Conservation (phyloP, 2,888 invertebrate genomes). For the Cordilura impudica region DNA sequence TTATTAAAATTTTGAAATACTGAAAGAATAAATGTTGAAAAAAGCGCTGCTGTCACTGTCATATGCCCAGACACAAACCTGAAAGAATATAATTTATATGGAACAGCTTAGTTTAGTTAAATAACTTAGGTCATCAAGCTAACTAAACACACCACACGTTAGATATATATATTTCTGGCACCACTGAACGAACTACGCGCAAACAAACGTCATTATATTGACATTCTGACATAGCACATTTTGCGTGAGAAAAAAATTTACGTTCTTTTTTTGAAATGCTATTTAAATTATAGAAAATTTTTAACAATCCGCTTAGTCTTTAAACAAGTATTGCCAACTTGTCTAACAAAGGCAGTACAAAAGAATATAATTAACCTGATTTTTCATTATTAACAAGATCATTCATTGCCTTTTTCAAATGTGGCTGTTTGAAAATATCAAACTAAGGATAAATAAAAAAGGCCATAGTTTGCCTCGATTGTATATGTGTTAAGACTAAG, state of each 20-base stretch:
- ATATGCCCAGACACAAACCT: background rate
- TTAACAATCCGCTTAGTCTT: constrained; percentile 20
- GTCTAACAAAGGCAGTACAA: constrained; percentile 96
- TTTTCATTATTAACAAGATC: constrained; percentile 96
- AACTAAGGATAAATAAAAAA: constrained; percentile 95
- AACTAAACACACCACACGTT: constrained; percentile 5
- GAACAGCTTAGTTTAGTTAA: no score
- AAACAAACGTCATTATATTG: constrained; percentile 19
- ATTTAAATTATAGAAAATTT: constrained; percentile 35
- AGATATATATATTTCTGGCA: background rate
- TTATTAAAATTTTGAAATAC: background rate
- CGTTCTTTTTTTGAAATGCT: constrained; percentile 61
- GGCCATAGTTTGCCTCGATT: constrained; percentile 99
- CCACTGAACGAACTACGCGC: constrained; percentile 9
- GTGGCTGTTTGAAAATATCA: constrained; percentile 98
- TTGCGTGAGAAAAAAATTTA: constrained; percentile 15
- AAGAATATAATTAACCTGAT: constrained; percentile 99
- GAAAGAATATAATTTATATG: no score
- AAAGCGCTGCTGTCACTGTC: no score
- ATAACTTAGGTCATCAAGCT: no score
- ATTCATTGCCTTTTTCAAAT: constrained; percentile 97
- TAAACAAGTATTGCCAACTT: constrained; percentile 78
- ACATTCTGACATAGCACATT: constrained; percentile 3
- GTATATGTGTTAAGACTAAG: constrained; percentile 93
- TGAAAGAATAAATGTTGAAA: no score